phyloP scores from a whole-genome alignment of 2,113 vertebrate genomes.

The Mormyrus lacerda region DNA sequence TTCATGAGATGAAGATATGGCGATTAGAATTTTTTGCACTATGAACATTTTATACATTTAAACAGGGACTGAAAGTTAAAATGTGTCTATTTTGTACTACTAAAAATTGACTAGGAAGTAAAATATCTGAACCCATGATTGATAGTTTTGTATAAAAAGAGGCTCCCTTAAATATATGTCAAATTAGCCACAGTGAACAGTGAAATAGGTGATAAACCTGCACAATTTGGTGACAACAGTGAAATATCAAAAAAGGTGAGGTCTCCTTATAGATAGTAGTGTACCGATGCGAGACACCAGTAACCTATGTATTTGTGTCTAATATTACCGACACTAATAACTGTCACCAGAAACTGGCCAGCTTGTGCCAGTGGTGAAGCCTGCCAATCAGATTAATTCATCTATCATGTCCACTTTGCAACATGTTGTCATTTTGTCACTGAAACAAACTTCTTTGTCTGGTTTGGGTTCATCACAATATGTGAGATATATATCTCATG shows the following conservation, averaged over 20 bases:
- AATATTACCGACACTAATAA: not conserved
- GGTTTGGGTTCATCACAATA: not conserved
- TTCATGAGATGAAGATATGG: not conserved
- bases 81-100: not conserved
- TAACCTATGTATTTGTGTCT: not conserved
- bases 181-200: not conserved
- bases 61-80: not conserved
- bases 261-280: not conserved
- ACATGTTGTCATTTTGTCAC: not conserved
- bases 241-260: not conserved
- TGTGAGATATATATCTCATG: not conserved
- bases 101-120: not conserved
- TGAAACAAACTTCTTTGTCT: not conserved
- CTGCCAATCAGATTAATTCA: not conserved
- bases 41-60: not conserved
- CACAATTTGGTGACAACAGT: not conserved
- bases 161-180: not conserved
- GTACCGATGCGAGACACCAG: not conserved
- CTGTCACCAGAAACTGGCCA: not conserved
- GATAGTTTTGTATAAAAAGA: not conserved
- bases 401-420: not conserved
- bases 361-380: not conserved
- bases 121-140: not conserved
- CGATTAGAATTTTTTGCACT: not conserved
- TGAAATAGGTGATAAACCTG: not conserved